phyloP scores from a whole-genome alignment of 2,888 invertebrate species.

The Stenurella melanura region DNA sequence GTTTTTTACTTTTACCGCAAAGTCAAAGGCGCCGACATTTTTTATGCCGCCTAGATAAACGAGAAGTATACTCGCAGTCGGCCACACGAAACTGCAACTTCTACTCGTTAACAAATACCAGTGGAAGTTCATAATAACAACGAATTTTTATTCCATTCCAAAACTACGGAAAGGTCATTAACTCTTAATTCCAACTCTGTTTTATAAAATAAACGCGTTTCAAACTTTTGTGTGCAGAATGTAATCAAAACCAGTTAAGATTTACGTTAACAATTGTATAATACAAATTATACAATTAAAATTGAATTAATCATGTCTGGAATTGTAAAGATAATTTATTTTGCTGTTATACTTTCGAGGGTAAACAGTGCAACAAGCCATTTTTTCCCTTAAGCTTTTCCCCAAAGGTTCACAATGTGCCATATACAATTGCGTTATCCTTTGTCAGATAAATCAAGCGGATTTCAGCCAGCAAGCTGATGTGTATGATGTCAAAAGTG shows the following conservation, averaged over 20 bases:
- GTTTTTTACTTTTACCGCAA: no score
- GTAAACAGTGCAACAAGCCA: conserved; percentile 9
- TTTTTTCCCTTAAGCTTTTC: conserved; percentile 23
- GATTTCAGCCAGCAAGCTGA: conserved; percentile 29
- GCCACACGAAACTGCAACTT: no score
- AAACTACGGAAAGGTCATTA: neutral
- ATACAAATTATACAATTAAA: neutral
- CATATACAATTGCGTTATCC: conserved; percentile 27
- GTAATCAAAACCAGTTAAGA: neutral
- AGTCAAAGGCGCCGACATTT: no score
- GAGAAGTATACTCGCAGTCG: no score
- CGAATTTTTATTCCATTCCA: no score
- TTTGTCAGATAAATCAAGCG: conserved; percentile 27
- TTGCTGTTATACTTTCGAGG: conserved; percentile 19
- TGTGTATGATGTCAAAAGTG: conserved; percentile 29
- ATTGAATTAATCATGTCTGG: conserved; percentile 1
- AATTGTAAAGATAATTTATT: conserved; percentile 22
- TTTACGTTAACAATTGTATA: neutral
- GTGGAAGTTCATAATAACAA: no score
- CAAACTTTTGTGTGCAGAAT: neutral
- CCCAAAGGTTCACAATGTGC: conserved; percentile 19
- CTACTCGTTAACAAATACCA: no score
- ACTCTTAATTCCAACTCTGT: neutral
- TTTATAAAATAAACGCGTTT: neutral
- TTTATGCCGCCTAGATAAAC: no score